phyloP scores from a whole-genome alignment of 2,113 vertebrate genomes.

The Ictidomys tridecemlineatus region DNA sequence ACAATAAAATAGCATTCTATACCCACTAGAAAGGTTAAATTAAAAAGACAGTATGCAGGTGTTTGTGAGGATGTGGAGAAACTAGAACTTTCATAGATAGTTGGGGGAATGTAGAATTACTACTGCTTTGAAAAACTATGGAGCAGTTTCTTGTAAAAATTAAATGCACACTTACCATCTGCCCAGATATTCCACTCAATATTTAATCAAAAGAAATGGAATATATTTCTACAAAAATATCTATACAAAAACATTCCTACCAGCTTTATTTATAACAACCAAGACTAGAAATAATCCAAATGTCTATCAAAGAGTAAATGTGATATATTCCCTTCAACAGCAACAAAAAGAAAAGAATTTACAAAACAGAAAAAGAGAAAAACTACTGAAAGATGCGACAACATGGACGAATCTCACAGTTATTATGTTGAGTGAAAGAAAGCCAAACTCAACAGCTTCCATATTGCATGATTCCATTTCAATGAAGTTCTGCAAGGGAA shows the following conservation, averaged over 20 bases:
- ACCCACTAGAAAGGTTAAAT: not conserved
- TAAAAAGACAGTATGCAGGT: not conserved
- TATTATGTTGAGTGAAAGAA: not conserved
- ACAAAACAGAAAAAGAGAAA: not conserved
- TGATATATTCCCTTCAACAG: not conserved
- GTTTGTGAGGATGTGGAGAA: not conserved
- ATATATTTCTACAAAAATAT: not conserved
- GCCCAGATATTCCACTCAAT: not conserved
- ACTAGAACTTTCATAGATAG: not conserved
- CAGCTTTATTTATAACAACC: not conserved
- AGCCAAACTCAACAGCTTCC: not conserved
- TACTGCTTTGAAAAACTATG: not conserved
- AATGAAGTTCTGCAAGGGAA: not conserved
- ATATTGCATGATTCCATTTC: not conserved
- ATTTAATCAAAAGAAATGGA: not conserved
- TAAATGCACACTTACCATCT: not conserved
- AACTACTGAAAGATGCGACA: not conserved
- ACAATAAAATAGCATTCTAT: not conserved
- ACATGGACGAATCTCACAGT: not conserved
- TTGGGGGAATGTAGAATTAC: not conserved
- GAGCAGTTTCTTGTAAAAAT: slow-evolving; percentile 6
- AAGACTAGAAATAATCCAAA: not conserved
- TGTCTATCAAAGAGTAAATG: not conserved
- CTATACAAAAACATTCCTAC: not conserved
- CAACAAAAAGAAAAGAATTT: not conserved